Conservation (phyloP, 1,140 invertebrate genomes). For the Drosophila kepulauana region DNA sequence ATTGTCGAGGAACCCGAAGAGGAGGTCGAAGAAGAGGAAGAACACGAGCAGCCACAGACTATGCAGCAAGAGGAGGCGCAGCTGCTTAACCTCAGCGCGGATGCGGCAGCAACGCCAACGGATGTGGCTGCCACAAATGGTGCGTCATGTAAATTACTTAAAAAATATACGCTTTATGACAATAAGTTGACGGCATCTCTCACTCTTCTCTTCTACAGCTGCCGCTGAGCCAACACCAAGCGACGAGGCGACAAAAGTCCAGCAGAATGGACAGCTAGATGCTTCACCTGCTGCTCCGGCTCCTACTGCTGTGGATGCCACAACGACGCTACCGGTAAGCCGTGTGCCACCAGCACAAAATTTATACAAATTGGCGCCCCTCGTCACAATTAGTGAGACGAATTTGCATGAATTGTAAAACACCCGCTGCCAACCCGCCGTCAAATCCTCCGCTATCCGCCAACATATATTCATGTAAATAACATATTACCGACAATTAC, state of each 20-base stretch:
- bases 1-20: slow-evolving; percentile 75
- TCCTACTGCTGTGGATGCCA: slow-evolving; percentile 6
- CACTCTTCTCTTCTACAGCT: slow-evolving; percentile 17
- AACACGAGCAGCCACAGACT: slow-evolving; percentile 15
- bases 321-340: slow-evolving; percentile 73
- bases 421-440: slow-evolving; percentile 19
- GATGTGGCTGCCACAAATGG: slow-evolving; percentile 54
- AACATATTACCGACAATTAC: slow-evolving; percentile 31
- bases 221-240: slow-evolving; percentile 7
- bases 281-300: background rate
- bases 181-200: slow-evolving; percentile 22
- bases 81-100: slow-evolving; percentile 28
- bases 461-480: slow-evolving; percentile 37
- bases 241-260: background rate
- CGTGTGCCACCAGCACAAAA: slow-evolving; percentile 43
- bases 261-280: slow-evolving; percentile 54
- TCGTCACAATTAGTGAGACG: slow-evolving; percentile 77
- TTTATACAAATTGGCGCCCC: slow-evolving; percentile 71
- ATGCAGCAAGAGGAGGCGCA: slow-evolving; percentile 27
- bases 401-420: slow-evolving; percentile 70
- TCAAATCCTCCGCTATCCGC: background rate
- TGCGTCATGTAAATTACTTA: slow-evolving; percentile 61
- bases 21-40: slow-evolving; percentile 44
- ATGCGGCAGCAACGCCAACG: slow-evolving; percentile 15
- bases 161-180: slow-evolving; percentile 28